phyloP scores from a whole-genome alignment of 2,797 vertebrate genomes.

The Lithobates sylvaticus region DNA sequence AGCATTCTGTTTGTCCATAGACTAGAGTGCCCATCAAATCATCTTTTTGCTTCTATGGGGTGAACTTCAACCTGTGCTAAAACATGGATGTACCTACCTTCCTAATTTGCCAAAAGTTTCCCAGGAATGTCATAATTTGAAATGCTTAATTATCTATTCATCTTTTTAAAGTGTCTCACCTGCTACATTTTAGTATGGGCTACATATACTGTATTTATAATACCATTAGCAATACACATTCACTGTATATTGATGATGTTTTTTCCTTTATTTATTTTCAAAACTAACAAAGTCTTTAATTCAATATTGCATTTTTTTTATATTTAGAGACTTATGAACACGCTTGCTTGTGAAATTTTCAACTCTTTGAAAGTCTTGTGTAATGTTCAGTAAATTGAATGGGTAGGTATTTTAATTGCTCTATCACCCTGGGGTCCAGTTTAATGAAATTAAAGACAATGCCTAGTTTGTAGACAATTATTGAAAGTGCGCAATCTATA shows the following conservation, averaged over 20 bases:
- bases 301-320: neutral
- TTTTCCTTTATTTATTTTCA: too few relatives aligned
- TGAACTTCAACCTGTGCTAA: too few relatives aligned
- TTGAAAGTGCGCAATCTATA: conserved; percentile 37
- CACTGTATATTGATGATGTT: neutral
- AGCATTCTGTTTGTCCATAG: too few relatives aligned
- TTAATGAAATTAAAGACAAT: conserved; percentile 47
- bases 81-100: too few relatives aligned
- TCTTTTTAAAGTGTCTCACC: neutral
- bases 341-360: neutral
- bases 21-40: too few relatives aligned
- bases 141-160: too few relatives aligned
- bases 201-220: neutral
- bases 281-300: neutral
- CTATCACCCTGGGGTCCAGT: conserved; percentile 37
- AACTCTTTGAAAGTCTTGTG: neutral
- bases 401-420: conserved; percentile 27
- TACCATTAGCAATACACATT: neutral
- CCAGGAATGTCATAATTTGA: too few relatives aligned
- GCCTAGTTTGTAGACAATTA: conserved; percentile 25
- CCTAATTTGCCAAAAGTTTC: too few relatives aligned
- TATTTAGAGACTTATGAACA: neutral
- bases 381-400: conserved; percentile 39
- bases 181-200: neutral
- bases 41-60: too few relatives aligned